Conservation (phyloP, 1,140 invertebrate genomes). For the Grapholita molesta region DNA sequence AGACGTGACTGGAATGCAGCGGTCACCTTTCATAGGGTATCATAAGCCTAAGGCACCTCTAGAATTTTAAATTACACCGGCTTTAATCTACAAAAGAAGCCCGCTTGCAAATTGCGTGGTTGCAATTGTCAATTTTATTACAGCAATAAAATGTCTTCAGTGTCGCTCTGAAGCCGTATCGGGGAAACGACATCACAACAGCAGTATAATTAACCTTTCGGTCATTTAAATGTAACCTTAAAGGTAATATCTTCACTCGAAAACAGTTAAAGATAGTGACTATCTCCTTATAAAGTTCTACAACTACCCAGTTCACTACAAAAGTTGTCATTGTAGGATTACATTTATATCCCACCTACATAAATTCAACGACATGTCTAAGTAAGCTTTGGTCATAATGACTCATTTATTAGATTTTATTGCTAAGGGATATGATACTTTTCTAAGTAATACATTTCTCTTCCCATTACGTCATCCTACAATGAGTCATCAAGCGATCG, state of each 20-base stretch:
- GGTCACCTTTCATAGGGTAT: conserved; percentile 50
- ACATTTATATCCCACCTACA: background rate
- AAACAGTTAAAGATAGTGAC: background rate
- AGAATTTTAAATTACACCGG: conserved; percentile 58
- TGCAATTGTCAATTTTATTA: conserved; percentile 16
- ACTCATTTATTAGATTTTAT: conserved; percentile 9
- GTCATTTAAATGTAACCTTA: conserved; percentile 9
- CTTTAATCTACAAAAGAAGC: conserved; percentile 25
- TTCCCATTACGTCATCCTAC: conserved; percentile 5
- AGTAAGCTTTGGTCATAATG: background rate
- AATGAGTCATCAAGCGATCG: conserved; percentile 17
- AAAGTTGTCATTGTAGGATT: background rate
- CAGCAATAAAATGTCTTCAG: background rate
- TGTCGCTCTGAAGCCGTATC: conserved; percentile 2
- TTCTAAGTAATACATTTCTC: background rate
- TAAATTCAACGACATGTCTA: background rate
- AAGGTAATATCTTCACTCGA: background rate
- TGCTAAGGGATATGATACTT: background rate
- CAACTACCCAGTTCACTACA: background rate
- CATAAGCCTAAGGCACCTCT: conserved; percentile 52
- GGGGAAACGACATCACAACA: background rate
- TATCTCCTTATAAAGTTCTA: background rate
- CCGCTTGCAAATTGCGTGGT: conserved; percentile 19
- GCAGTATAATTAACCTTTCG: conserved; percentile 6
- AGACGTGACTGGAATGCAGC: conserved; percentile 54